Evolutionary conservation across 2,113 vertebrate species (phyloP).

Genomic region (Planiliza haematocheilus): DNA sequence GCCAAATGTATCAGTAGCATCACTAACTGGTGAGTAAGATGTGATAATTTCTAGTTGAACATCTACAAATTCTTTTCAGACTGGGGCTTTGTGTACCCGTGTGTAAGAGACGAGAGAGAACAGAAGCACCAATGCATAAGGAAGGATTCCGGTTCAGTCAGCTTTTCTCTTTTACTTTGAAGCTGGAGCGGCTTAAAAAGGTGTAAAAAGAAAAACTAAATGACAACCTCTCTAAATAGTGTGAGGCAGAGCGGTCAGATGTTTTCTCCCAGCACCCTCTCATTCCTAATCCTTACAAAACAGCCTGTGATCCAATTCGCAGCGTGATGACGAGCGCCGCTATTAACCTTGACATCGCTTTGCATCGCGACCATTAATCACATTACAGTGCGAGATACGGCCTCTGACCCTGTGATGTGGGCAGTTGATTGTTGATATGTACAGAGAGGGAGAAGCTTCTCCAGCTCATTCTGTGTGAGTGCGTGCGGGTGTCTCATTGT

Average conservation of each 20-base stretch:
- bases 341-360: slow-evolving; percentile 50
- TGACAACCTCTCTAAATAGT: neutral
- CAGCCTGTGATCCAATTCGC: slow-evolving; percentile 33
- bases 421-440: slow-evolving; percentile 28
- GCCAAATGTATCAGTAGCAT: too few species aligned
- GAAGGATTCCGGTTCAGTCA: neutral
- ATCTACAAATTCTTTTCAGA: neutral
- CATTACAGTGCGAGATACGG: slow-evolving; percentile 20
- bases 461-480: neutral
- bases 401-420: slow-evolving; percentile 13
- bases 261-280: too few species aligned
- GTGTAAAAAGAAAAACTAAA: slow-evolving; percentile 28
- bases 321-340: slow-evolving; percentile 34
- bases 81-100: neutral
- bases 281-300: slow-evolving; percentile 26
- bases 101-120: neutral
- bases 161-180: slow-evolving; percentile 21
- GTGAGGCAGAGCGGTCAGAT: too few species aligned
- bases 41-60: neutral
- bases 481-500: neutral
- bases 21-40: neutral
- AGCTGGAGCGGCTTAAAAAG: slow-evolving; percentile 17
- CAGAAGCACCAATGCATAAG: neutral
- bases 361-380: slow-evolving; percentile 18
- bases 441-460: slow-evolving; percentile 11